Evolutionary conservation across 1,140 invertebrate species (phyloP), one percentile per base, ranked within the genome.

Genomic region (Bombus turneri): DNA sequence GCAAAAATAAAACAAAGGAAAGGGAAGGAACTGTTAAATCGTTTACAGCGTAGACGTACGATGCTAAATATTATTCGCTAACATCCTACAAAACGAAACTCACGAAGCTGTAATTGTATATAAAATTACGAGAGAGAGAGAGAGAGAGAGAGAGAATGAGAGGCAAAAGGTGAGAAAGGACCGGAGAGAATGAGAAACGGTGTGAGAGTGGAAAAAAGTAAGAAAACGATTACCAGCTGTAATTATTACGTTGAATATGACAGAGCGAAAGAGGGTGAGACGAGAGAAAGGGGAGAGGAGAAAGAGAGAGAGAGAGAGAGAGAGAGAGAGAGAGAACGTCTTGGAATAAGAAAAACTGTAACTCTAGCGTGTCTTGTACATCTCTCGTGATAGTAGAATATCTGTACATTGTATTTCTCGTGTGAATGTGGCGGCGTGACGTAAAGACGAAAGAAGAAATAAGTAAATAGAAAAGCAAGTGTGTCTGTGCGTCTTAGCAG

Each of bases 41-140:
- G 91, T 94, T 94, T 95, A 92, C 91, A 91, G 87, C 87, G 88
- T 93, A 93, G 92, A 86, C 92, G 92, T 92, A 91, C 88, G 91
- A 91, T 91, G 91, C 91, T 93, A 90, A 94, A 66, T 92, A 93
- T 91, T 91, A 93, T 92, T 92, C 92, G 93, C 89, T 92, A 93
- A 93, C 91, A 92, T 93, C 91, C 91, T 92, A 86, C 92, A 90
- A 73, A 92, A 92, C 25, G 43, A 93, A 64, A 75, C 34, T 47
- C 68, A 92, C 13, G 43, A 93, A 64, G 66, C 34, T 47, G 47
- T 89, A 94, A 93, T 91, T 95, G 94, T 95, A 95, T 80, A 95
- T 95, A 95, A 89, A 92, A 12, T 28, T 25, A 47, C 90, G 59
- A 78, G 47, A 53, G 47, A 53, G 47, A 81, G 69, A 57, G 78